Conservation (phyloP, 2,113 vertebrate genomes). For the Talpa occidentalis region DNA sequence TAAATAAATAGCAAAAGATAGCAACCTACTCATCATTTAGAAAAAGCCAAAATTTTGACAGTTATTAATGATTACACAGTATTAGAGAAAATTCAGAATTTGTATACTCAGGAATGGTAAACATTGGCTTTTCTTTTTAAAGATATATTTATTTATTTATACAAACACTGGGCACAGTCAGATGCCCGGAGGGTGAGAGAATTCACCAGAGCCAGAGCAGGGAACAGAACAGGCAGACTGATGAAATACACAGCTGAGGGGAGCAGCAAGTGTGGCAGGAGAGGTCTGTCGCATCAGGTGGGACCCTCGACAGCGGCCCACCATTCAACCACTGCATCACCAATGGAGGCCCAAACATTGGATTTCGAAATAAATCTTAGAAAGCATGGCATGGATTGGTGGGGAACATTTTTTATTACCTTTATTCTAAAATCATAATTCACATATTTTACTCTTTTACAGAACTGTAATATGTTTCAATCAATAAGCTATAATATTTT, state of each 20-base stretch:
- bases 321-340: too few species aligned
- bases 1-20: conserved; percentile 16
- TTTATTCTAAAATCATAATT: conserved; percentile 11
- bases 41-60: neutral
- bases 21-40: neutral
- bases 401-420: neutral
- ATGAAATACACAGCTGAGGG: too few species aligned
- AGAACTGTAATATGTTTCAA: neutral
- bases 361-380: neutral
- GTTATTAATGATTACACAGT: neutral
- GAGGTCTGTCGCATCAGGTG: too few species aligned
- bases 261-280: too few species aligned
- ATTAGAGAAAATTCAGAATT: neutral
- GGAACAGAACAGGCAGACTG: too few species aligned
- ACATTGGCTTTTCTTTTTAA: neutral
- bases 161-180: too few species aligned
- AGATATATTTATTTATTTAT: too few species aligned
- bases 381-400: neutral
- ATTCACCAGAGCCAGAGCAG: too few species aligned
- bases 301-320: too few species aligned
- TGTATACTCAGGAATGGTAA: neutral
- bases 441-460: neutral
- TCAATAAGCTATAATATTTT: neutral
- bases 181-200: too few species aligned
- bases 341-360: too few species aligned